phyloP scores from a whole-genome alignment of 2,888 invertebrate genomes.

The Drosophila yooni region DNA sequence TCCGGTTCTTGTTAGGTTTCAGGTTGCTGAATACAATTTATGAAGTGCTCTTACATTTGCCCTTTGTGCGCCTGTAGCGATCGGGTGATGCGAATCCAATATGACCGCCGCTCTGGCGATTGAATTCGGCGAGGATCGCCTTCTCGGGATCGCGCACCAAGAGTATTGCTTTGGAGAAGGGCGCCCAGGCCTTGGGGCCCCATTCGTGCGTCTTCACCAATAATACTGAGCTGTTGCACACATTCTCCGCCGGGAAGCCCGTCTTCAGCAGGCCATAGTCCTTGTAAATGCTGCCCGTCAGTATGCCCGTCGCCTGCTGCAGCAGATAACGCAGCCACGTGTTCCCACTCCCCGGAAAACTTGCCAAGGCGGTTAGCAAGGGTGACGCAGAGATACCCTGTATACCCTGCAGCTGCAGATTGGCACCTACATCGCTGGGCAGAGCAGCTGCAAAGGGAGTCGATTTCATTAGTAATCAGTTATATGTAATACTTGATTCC shows the following conservation, averaged over 20 bases:
- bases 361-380: constrained; percentile 88
- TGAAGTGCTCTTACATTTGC: constrained; percentile 86
- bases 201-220: constrained; percentile 93
- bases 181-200: constrained; percentile 87
- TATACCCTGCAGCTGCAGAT: constrained; percentile 33
- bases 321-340: constrained; percentile 92
- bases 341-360: constrained; percentile 94
- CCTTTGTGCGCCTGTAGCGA: constrained; percentile 87
- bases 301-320: constrained; percentile 91
- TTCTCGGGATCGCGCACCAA: constrained; percentile 90
- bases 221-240: constrained; percentile 90
- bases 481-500: neutral
- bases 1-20: neutral
- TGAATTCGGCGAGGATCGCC: constrained; percentile 90
- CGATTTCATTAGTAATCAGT: neutral
- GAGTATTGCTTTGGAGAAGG: constrained; percentile 89
- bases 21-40: neutral
- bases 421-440: constrained; percentile 64
- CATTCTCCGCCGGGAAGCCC: constrained; percentile 92
- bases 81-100: constrained; percentile 91
- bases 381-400: constrained; percentile 53
- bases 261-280: constrained; percentile 91
- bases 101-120: constrained; percentile 92
- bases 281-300: constrained; percentile 93
- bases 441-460: constrained; percentile 49